Evolutionary conservation across 2,113 vertebrate genomes (phyloP).

Genomic region (Tupaia chinensis): DNA sequence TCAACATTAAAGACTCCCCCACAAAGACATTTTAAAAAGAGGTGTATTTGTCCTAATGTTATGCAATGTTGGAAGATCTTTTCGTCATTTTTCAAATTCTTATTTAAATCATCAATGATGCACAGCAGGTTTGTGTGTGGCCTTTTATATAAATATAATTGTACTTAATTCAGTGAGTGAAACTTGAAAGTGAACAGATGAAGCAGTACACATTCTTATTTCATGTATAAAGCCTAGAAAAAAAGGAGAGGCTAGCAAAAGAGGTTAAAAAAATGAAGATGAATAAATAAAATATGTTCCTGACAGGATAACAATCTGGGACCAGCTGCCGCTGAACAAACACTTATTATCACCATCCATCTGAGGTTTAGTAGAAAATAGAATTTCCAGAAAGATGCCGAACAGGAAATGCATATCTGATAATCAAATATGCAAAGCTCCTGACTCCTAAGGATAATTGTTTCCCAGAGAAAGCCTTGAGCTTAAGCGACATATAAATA

Average conservation of each 20-base stretch:
- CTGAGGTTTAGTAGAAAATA: constrained; percentile 77
- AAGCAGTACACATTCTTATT: constrained; percentile 36
- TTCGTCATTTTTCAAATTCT: not conserved
- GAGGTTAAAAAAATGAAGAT: constrained; percentile 76
- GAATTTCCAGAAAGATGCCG: constrained; percentile 67
- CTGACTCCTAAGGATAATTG: constrained; percentile 63
- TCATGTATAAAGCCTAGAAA: constrained; percentile 11
- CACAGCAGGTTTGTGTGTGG: not conserved
- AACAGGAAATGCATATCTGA: constrained; percentile 75
- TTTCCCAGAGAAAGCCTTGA: constrained; percentile 62
- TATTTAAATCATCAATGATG: not conserved
- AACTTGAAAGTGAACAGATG: constrained; percentile 46
- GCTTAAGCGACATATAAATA: constrained; percentile 59
- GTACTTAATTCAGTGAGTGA: constrained; percentile 24
- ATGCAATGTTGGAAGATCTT: not conserved
- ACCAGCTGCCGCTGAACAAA: constrained; percentile 81
- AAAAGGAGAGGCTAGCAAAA: constrained; percentile 54
- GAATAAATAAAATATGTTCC: constrained; percentile 75
- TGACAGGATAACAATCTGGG: constrained; percentile 74
- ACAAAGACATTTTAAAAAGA: not conserved
- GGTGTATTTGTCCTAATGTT: not conserved
- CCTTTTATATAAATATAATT: not conserved
- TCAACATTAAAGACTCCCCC: not conserved
- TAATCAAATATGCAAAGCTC: constrained; percentile 80
- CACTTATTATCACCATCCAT: constrained; percentile 82